Evolutionary conservation across 2,113 vertebrate genomes (phyloP).

Genomic region (Stigmatopora nigra): DNA sequence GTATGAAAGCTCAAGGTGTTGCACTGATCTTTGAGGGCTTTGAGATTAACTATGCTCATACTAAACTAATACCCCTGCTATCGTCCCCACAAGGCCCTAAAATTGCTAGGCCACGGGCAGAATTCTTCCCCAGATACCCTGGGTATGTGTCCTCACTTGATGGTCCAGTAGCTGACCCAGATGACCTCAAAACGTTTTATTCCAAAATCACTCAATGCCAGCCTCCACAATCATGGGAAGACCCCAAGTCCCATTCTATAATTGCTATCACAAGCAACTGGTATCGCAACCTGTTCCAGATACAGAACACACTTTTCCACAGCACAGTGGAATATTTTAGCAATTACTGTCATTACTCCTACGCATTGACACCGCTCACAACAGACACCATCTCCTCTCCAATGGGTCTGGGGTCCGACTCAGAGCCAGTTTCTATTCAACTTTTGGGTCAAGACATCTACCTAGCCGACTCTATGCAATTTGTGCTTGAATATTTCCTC

Average conservation of each 20-base stretch:
- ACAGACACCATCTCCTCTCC: constrained; percentile 75
- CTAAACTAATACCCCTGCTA: constrained; percentile 66
- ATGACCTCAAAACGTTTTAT: constrained; percentile 53
- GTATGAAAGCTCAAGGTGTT: constrained; percentile 57
- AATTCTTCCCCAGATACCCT: constrained; percentile 59
- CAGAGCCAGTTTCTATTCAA: constrained; percentile 68
- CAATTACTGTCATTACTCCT: constrained; percentile 60
- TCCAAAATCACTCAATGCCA: constrained; percentile 56
- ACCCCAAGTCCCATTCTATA: constrained; percentile 61
- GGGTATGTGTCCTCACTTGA: constrained; percentile 68
- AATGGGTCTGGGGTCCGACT: constrained; percentile 74
- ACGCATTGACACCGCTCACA: constrained; percentile 71
- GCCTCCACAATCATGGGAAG: constrained; percentile 64
- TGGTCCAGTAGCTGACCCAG: constrained; percentile 56
- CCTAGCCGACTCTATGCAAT: constrained; percentile 76
- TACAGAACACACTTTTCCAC: constrained; percentile 75
- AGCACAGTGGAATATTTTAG: constrained; percentile 73
- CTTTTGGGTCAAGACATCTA: constrained; percentile 70
- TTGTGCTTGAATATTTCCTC: constrained; percentile 74
- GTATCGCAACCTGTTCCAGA: constrained; percentile 72
- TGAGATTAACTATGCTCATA: constrained; percentile 71
- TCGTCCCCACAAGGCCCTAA: constrained; percentile 36
- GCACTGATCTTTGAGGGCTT: constrained; percentile 72
- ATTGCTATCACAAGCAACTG: constrained; percentile 67
- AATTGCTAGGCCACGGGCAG: constrained; percentile 21